These are phyloP conservation scores for Meganola albula DNA, from an alignment of 2,888 invertebrate genomes.

Conservation along the genomic window DNA sequence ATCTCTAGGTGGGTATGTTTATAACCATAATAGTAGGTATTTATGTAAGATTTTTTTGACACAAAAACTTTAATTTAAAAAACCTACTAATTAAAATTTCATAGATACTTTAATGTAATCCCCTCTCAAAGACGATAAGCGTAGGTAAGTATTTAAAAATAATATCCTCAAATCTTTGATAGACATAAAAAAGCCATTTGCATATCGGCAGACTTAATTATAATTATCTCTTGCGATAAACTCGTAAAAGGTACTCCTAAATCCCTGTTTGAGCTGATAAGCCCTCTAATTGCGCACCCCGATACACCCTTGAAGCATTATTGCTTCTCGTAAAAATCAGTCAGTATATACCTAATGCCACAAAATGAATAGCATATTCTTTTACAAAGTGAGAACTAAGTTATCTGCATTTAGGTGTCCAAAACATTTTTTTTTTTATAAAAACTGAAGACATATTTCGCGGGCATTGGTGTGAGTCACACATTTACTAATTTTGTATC, in stretches of 20 bases:
- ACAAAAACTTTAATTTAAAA: too few species aligned
- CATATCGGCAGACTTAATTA: conserved; percentile 6
- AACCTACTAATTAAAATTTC: too few species aligned
- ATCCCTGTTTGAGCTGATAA: conserved; percentile 20
- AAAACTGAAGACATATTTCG: too few species aligned
- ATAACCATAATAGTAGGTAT: too few species aligned
- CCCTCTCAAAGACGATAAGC: neutral
- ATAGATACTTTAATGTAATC: neutral
- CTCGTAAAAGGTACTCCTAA: conserved; percentile 16
- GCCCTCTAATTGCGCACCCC: conserved; percentile 22
- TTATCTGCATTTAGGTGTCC: too few species aligned
- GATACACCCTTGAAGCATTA: conserved; percentile 20
- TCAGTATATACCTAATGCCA: neutral
- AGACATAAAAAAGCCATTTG: neutral
- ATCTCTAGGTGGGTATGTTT: too few species aligned
- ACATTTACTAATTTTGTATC: too few species aligned
- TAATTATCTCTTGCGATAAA: conserved; percentile 26
- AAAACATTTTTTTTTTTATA: too few species aligned
- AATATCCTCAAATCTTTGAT: conserved; percentile 1
- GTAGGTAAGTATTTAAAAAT: neutral
- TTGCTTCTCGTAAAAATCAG: conserved; percentile 15
- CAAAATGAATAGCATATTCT: too few species aligned
- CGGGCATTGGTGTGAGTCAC: too few species aligned
- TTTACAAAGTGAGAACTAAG: too few species aligned
- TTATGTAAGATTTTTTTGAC: too few species aligned